Conservation (phyloP, 2,113 vertebrate genomes). For the Chlorodrepanis virens region DNA sequence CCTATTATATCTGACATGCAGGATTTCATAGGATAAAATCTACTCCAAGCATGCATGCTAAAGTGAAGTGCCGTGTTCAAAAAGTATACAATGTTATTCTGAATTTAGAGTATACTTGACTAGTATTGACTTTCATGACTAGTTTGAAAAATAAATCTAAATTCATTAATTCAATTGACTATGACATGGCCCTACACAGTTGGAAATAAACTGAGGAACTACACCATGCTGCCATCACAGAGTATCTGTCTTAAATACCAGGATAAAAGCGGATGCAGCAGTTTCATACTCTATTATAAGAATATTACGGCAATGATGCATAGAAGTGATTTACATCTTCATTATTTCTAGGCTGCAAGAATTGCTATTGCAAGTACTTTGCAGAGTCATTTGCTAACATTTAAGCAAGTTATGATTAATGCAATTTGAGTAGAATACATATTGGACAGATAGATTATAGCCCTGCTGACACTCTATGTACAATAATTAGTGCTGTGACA, state of each 20-base stretch:
- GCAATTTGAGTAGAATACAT: constrained; percentile 40
- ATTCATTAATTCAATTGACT: neutral
- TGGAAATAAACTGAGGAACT: neutral
- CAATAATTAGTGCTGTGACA: constrained; percentile 54
- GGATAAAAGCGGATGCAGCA: constrained; percentile 30
- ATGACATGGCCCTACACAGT: neutral
- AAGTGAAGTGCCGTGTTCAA: neutral
- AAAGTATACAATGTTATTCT: neutral
- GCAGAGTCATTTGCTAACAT: constrained; percentile 44
- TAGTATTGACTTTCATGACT: neutral
- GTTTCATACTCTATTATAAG: neutral
- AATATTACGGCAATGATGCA: constrained; percentile 24
- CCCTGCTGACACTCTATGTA: constrained; percentile 35
- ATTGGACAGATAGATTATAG: constrained; percentile 67
- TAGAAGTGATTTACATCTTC: constrained; percentile 63
- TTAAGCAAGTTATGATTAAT: constrained; percentile 63
- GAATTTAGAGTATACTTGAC: neutral
- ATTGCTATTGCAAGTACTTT: constrained; percentile 22
- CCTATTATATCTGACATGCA: neutral
- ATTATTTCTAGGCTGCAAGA: constrained; percentile 49
- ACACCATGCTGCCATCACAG: neutral
- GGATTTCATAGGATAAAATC: neutral
- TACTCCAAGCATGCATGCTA: neutral
- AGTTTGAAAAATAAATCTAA: neutral
- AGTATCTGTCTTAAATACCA: neutral